Base-by-base conservation (phyloP, 1,140 invertebrate species). In the Bursaphelenchus mucronatus region DNA sequence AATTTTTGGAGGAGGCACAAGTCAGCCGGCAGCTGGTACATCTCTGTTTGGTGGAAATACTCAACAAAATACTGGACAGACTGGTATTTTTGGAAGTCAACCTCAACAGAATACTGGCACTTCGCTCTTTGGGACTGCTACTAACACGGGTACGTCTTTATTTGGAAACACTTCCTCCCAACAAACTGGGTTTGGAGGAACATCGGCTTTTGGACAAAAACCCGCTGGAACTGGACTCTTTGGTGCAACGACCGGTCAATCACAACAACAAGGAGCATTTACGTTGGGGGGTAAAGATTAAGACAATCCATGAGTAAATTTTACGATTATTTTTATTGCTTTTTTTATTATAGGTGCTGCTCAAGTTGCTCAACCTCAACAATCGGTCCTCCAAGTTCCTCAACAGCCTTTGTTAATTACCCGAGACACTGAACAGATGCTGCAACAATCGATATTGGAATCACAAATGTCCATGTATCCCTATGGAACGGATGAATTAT, bases 401-500 rank as follows among this genome's bases (percentile, higher is more conserved):
- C 53, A 64, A 62, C 61, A 63, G 41, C 52, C 30, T 61, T 61
- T 66, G 21, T 19, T 67, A 43, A 15, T 66, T 43, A 50, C 39
- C 13, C 55, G 64, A 11, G 58, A 62, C 21, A 61, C 30, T 41
- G 58, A 66, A 45, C 17, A 39, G 13, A 57, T 57, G 6, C 30
- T 66, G 13, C 62, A 52, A 49, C 57, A 61, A 39, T 45, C 64
- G 3, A 63, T 66, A 17, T 8, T 66, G 15, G 64, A 66, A 44
- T 46, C 64, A 0, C 64, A 66, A 54, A 30, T 66, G 7, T 46
- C 64, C 0, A 50, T 50, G 21, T 50, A 47, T 15, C 64, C 64
- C 9, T 66, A 66, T 43, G 64, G 64, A 15, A 46, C 61, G 39
- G 43, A 47, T 54, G 55, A 39, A 11, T n/a, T 66, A 11, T 44